A percentile compares a stretch with the other conserved stretches of the same genome.
Evolutionary conservation across 2,113 vertebrate species (phyloP).

Genomic region (Oryzias curvinotus): DNA sequence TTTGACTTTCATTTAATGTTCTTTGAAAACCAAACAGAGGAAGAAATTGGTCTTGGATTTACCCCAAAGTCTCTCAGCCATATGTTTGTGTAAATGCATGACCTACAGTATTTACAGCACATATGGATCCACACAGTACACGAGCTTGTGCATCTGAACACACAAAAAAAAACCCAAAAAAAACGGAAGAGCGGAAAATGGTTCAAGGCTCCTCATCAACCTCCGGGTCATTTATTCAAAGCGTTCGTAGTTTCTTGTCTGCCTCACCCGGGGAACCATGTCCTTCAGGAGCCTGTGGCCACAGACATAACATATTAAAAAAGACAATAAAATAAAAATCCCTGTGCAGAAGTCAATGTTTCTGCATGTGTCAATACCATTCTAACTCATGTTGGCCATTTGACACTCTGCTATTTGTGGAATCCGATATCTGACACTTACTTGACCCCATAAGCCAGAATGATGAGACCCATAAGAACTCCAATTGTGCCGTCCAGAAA

Average conservation of each 20-base stretch:
- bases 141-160: slow-evolving; percentile 3
- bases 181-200: background rate
- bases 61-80: slow-evolving; percentile 12
- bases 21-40: background rate
- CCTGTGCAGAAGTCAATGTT: too few relatives aligned
- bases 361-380: too few relatives aligned
- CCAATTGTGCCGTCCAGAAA: slow-evolving; percentile 93
- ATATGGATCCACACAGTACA: slow-evolving; percentile 8
- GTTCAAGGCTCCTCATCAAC: slow-evolving; percentile 16
- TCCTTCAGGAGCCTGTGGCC: slow-evolving; percentile 86
- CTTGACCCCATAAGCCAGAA: slow-evolving; percentile 95
- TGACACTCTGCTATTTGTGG: background rate
- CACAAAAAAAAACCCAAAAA: background rate
- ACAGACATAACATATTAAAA: slow-evolving; percentile 4
- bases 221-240: slow-evolving; percentile 83
- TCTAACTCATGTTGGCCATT: too few relatives aligned
- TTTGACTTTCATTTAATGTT: background rate
- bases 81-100: background rate
- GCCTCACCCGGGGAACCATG: slow-evolving; percentile 91
- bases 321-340: background rate
- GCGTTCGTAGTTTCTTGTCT: slow-evolving; percentile 94
- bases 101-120: slow-evolving; percentile 39
- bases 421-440: slow-evolving; percentile 68
- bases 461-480: slow-evolving; percentile 92
- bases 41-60: slow-evolving; percentile 1